Evolutionary conservation across 2,797 vertebrate genomes (phyloP).

Genomic region (Limosa lapponica): DNA sequence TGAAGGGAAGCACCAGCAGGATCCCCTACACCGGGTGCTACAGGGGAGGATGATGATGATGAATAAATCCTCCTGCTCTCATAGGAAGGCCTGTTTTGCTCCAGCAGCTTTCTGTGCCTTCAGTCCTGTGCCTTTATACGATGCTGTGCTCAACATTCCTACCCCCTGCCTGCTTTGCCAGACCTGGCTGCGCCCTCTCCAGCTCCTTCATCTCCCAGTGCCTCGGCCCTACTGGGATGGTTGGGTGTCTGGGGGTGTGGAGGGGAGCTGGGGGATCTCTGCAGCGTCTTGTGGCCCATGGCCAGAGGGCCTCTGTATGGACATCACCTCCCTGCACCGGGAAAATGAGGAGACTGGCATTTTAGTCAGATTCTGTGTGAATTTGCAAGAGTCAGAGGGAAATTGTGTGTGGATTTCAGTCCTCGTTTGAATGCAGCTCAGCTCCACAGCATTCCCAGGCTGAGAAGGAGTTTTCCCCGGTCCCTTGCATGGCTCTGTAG

Average conservation of each 20-base stretch:
- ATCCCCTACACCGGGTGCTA: not conserved
- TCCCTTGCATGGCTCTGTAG: constrained; percentile 34
- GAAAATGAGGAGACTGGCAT: fast-evolving
- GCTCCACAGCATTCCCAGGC: not conserved
- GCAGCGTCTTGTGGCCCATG: not conserved
- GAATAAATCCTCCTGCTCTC: not conserved
- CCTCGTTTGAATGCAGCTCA: constrained; percentile 9
- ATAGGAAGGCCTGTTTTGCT: not conserved
- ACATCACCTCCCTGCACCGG: not conserved
- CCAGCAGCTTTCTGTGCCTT: not conserved
- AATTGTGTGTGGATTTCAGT: not conserved
- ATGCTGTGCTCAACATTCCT: not conserved
- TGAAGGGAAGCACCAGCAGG: not conserved
- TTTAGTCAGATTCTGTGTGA: not conserved
- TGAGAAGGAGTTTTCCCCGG: not conserved
- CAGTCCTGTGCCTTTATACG: not conserved
- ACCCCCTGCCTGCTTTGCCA: not conserved
- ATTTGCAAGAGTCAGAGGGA: not conserved
- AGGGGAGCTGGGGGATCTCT: not conserved
- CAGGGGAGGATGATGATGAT: fast-evolving
- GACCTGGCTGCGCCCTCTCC: not conserved
- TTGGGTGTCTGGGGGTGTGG: fast-evolving
- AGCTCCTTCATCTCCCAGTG: not conserved
- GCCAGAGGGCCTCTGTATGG: not conserved
- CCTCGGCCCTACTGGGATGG: not conserved